phyloP scores from a whole-genome alignment of 1,140 invertebrate species.

The Battus philenor region DNA sequence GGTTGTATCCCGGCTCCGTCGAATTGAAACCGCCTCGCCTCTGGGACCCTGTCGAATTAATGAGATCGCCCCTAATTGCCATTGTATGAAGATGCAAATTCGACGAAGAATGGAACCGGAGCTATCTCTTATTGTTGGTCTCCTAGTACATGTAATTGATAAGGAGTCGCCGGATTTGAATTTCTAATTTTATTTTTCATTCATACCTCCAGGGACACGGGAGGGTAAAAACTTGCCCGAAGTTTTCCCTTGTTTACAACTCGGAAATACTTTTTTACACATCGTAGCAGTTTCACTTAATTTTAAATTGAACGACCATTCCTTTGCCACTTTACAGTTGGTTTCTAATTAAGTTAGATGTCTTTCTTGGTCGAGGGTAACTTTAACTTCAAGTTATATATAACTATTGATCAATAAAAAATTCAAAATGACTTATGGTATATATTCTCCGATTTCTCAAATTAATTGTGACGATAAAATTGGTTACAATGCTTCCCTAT shows the following conservation, averaged over 20 bases:
- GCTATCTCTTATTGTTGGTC: constrained; percentile 50
- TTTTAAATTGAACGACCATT: too few species aligned
- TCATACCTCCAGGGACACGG: constrained; percentile 43
- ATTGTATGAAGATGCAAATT: constrained; percentile 67
- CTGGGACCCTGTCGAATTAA: constrained; percentile 51
- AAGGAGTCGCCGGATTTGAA: constrained; percentile 55
- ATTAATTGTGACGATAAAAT: too few species aligned
- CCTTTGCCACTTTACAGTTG: too few species aligned
- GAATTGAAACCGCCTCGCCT: constrained; percentile 39
- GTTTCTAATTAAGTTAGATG: too few species aligned
- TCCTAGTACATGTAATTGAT: constrained; percentile 62
- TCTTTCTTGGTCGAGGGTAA: too few species aligned
- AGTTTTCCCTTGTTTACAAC: constrained; percentile 16
- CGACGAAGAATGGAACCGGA: constrained; percentile 39
- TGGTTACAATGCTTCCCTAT: too few species aligned
- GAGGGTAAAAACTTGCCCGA: constrained; percentile 1
- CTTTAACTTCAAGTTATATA: too few species aligned
- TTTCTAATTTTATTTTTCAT: constrained; percentile 60
- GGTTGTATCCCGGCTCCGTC: constrained; percentile 34
- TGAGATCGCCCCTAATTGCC: constrained; percentile 54
- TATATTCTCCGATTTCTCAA: too few species aligned
- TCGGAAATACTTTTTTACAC: too few species aligned
- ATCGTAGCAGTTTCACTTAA: too few species aligned
- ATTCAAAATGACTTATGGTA: too few species aligned
- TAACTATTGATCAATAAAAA: too few species aligned